phyloP scores from a whole-genome alignment of 2,888 invertebrate genomes.

The Chrysomela aeneicollis region DNA sequence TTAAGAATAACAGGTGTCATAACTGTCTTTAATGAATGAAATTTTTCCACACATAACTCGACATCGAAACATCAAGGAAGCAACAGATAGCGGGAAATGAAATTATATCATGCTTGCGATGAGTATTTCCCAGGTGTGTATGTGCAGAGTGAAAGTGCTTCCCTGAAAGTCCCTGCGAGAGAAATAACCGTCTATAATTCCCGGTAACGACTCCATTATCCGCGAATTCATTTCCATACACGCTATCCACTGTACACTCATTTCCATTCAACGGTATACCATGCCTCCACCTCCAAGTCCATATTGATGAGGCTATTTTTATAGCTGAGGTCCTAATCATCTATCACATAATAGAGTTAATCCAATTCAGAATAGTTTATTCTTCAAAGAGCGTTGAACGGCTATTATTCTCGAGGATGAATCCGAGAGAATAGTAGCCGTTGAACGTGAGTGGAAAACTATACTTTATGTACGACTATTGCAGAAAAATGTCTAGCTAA shows the following conservation, averaged over 20 bases:
- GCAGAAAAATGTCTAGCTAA: no score
- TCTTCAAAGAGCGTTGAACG: no score
- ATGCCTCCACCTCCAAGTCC: neutral
- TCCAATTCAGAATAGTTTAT: no score
- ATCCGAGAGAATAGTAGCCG: no score
- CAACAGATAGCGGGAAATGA: no score
- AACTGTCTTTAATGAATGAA: no score
- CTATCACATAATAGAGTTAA: neutral
- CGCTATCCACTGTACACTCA: slow-evolving; percentile 33
- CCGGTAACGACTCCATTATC: slow-evolving; percentile 45
- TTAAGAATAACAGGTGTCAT: no score
- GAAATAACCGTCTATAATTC: neutral
- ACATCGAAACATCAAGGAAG: no score
- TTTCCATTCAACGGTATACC: slow-evolving; percentile 22
- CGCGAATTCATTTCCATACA: slow-evolving; percentile 47
- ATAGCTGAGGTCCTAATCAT: neutral
- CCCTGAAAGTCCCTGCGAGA: neutral
- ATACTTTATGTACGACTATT: no score
- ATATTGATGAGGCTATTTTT: slow-evolving; percentile 14
- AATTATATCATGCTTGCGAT: neutral
- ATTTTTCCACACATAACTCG: no score
- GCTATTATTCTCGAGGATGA: no score
- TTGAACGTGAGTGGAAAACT: no score
- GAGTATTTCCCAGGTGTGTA: neutral
- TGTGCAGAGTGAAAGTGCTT: neutral